These are phyloP conservation scores for Numida meleagris DNA, from an alignment of 2,113 vertebrate genomes.

Conservation along the genomic window DNA sequence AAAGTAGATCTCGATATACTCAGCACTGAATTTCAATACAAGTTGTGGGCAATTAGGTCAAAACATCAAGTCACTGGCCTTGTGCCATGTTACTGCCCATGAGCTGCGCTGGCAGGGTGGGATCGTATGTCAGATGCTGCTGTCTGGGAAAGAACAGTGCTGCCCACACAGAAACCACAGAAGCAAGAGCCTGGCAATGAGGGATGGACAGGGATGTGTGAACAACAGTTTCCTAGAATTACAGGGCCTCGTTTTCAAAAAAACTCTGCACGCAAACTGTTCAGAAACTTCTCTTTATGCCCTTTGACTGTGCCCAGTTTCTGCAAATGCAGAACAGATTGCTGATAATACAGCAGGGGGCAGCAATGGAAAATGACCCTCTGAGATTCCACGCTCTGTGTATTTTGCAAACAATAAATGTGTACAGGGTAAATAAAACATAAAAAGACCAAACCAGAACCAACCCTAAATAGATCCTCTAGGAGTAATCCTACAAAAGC, in stretches of 20 bases:
- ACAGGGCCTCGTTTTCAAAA: neutral
- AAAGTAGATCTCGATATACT: neutral
- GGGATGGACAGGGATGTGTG: neutral
- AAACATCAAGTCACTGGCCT: neutral
- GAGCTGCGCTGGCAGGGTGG: neutral
- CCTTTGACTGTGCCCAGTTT: neutral
- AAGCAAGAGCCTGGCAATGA: neutral
- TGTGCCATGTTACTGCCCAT: rapidly evolving
- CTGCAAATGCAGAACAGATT: slow-evolving; percentile 4
- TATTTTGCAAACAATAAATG: slow-evolving; percentile 47
- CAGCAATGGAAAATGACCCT: slow-evolving; percentile 49
- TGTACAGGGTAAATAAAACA: slow-evolving; percentile 55
- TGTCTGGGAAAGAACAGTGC: neutral
- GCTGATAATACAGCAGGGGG: slow-evolving; percentile 25
- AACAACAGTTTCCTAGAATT: neutral
- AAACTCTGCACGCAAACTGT: neutral
- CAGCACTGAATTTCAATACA: neutral
- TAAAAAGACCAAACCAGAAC: slow-evolving; percentile 37
- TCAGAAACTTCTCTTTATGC: neutral
- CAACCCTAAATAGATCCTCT: slow-evolving; percentile 36
- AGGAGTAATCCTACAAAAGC: slow-evolving; percentile 42
- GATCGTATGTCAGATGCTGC: neutral
- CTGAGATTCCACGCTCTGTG: slow-evolving; percentile 9
- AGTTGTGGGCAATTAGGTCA: neutral
- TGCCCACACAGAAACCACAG: neutral